phyloP scores from a whole-genome alignment of 2,797 vertebrate genomes.

The Pogonophryne albipinna region DNA sequence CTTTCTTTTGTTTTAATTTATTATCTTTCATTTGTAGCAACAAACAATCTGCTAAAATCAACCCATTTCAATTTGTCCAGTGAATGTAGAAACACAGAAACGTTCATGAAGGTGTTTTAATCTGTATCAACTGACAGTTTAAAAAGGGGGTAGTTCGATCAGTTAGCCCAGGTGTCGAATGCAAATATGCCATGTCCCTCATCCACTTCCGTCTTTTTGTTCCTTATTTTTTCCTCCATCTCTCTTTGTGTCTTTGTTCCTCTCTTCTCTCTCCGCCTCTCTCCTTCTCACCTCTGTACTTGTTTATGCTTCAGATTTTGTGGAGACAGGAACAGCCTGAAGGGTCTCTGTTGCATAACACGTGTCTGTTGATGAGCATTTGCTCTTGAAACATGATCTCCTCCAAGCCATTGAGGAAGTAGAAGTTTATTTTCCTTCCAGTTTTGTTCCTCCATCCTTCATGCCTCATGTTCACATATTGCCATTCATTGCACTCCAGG shows the following conservation, averaged over 20 bases:
- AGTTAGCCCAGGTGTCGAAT: slow-evolving; percentile 25
- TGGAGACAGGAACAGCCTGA: slow-evolving; percentile 55
- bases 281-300: slow-evolving; percentile 1
- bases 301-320: slow-evolving; percentile 51
- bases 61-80: neutral
- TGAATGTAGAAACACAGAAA: neutral
- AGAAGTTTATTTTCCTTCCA: neutral
- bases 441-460: neutral
- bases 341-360: slow-evolving; percentile 56
- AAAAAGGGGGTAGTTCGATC: slow-evolving; percentile 35
- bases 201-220: slow-evolving; percentile 41
- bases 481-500: neutral
- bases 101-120: neutral
- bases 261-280: neutral
- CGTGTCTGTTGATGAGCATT: slow-evolving; percentile 17
- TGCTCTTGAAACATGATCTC: neutral
- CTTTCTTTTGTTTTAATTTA: neutral
- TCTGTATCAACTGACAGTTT: slow-evolving; percentile 43
- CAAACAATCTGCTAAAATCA: neutral
- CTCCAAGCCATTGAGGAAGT: slow-evolving; percentile 14
- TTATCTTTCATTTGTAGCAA: neutral
- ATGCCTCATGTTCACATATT: neutral
- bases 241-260: slow-evolving; percentile 21
- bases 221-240: slow-evolving; percentile 9
- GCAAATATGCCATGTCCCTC: slow-evolving; percentile 32